Evolutionary conservation across 2,888 invertebrate species (phyloP).

Genomic region (Thecophora atra): DNA sequence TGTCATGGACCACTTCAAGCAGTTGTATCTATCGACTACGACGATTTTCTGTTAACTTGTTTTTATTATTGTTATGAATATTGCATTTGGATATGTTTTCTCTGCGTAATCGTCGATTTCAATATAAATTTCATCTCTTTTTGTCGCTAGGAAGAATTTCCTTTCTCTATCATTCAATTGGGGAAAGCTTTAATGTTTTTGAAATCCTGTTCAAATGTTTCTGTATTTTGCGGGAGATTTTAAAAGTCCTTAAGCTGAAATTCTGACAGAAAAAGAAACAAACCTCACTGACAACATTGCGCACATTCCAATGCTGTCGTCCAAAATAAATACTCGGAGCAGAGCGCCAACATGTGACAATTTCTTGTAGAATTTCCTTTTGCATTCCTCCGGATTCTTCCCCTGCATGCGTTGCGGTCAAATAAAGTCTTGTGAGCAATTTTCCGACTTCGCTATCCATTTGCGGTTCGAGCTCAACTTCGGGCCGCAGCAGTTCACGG

Average conservation of each 20-base stretch:
- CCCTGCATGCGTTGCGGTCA: neutral
- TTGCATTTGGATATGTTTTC: no score
- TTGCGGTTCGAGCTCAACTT: slow-evolving; percentile 56
- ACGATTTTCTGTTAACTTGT: neutral
- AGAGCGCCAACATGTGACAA: slow-evolving; percentile 23
- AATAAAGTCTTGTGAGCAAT: neutral
- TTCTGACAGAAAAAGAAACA: no score
- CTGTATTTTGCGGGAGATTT: no score
- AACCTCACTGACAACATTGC: neutral
- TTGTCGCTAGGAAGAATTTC: no score
- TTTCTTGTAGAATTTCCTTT: slow-evolving; percentile 45
- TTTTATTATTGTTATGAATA: no score
- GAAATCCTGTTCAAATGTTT: no score
- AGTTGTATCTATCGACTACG: neutral
- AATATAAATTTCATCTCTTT: no score
- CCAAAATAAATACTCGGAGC: neutral
- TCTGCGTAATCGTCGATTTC: no score
- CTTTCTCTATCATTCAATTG: no score
- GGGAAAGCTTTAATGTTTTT: no score
- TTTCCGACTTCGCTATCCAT: slow-evolving; percentile 52
- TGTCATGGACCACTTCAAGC: no score
- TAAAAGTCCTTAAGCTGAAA: no score
- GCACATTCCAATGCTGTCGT: neutral
- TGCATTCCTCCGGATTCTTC: neutral
- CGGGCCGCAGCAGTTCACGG: slow-evolving; percentile 49